Percentiles rank a stretch among this genome's conserved stretches.
Conservation (phyloP, 2,888 invertebrate genomes). For the Sepioteuthis lessoniana region DNA sequence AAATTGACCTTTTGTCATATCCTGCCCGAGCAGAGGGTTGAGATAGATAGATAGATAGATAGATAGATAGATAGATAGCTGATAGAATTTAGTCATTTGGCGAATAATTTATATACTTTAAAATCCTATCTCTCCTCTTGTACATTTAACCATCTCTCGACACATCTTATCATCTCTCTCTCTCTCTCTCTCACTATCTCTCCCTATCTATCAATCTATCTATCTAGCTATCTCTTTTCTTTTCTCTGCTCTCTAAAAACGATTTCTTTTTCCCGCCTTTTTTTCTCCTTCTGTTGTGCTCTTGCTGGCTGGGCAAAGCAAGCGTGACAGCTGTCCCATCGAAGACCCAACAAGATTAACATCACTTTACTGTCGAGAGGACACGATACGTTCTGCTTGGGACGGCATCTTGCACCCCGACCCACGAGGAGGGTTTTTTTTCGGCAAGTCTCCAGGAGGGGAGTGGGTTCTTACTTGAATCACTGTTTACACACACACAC, state of each 20-base stretch:
- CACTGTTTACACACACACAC: conserved; percentile 8
- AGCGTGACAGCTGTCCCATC: neutral
- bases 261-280: neutral
- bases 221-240: neutral
- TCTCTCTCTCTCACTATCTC: too few species aligned
- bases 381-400: neutral
- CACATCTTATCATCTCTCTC: neutral
- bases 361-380: neutral
- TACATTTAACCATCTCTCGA: neutral
- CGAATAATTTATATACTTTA: too few species aligned
- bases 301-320: neutral
- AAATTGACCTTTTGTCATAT: too few species aligned
- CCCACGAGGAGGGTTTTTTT: neutral
- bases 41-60: too few species aligned
- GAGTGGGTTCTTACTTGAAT: neutral
- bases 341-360: neutral
- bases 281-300: neutral
- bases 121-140: neutral
- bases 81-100: too few species aligned
- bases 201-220: neutral
- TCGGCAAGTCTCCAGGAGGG: neutral
- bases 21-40: too few species aligned
- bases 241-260: neutral
- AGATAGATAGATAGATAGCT: neutral
- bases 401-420: neutral